Percentiles rank a stretch among this genome's conserved stretches.
These are phyloP conservation scores for Toxotes lorentzi DNA, from an alignment of 2,797 vertebrate species.

Conservation along the genomic window DNA sequence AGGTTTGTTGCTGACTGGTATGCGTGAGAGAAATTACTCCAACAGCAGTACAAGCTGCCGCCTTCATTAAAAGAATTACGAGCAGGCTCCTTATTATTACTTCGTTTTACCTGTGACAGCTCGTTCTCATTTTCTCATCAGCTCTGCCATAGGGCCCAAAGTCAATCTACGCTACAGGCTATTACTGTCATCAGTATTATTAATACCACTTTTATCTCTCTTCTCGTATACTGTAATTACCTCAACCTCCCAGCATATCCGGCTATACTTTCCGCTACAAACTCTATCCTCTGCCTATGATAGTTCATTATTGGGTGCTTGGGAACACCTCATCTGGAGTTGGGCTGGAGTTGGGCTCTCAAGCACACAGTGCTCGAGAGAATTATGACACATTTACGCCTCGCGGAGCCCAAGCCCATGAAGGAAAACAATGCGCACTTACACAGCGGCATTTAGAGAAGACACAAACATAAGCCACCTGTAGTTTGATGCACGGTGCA, in stretches of 20 bases:
- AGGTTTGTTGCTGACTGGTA: slow-evolving; percentile 29
- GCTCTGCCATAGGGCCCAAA: slow-evolving; percentile 51
- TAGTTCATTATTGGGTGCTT: slow-evolving; percentile 44
- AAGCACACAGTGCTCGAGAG: not conserved
- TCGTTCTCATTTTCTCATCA: slow-evolving; percentile 52
- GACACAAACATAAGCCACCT: not conserved
- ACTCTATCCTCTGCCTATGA: slow-evolving; percentile 36
- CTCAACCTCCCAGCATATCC: slow-evolving; percentile 57
- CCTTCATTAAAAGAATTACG: slow-evolving; percentile 70
- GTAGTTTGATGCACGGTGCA: not conserved
- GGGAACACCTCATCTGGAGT: slow-evolving; percentile 27
- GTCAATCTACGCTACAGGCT: slow-evolving; percentile 69
- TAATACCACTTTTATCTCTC: slow-evolving; percentile 75
- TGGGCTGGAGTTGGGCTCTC: no score
- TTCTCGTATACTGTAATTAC: slow-evolving; percentile 69
- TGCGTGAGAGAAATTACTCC: slow-evolving; percentile 45
- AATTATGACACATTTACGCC: slow-evolving; percentile 15
- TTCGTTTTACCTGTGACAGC: slow-evolving; percentile 67
- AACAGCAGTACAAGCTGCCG: slow-evolving; percentile 29
- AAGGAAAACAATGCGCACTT: not conserved
- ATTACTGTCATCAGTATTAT: slow-evolving; percentile 75
- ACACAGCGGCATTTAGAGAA: not conserved
- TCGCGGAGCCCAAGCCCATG: not conserved
- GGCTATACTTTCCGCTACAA: slow-evolving; percentile 33
- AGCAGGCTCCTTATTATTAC: slow-evolving; percentile 59